Conservation (phyloP, 2,888 invertebrate species). For the Physocephala rufipes region DNA sequence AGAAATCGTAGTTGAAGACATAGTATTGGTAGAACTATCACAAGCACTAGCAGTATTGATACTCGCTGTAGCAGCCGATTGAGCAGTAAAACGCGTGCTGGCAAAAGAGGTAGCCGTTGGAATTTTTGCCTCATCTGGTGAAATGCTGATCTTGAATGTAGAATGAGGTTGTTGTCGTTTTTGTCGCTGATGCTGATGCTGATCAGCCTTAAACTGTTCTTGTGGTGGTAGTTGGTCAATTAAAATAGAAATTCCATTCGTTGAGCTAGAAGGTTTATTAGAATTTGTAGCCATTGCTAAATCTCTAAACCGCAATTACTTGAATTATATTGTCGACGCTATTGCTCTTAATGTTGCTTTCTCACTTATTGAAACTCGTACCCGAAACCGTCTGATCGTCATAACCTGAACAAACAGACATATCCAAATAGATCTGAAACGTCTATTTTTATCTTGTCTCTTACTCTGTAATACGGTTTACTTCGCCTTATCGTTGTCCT, state of each 20-base stretch:
- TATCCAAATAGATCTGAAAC: too few relatives aligned
- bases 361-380: too few relatives aligned
- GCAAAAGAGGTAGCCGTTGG: too few relatives aligned
- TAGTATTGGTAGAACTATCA: constrained; percentile 4
- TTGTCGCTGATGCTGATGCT: constrained; percentile 36
- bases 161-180: constrained; percentile 42
- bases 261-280: constrained; percentile 45
- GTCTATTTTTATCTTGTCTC: too few relatives aligned
- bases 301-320: constrained; percentile 6
- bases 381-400: not conserved
- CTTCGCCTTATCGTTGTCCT: constrained; percentile 34
- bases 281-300: constrained; percentile 48
- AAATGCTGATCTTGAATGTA: constrained; percentile 37
- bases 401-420: constrained; percentile 1
- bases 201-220: not conserved
- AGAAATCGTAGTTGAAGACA: constrained; percentile 36
- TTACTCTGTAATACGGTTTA: constrained; percentile 17
- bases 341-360: not conserved
- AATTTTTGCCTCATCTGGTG: constrained; percentile 13
- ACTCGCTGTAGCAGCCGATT: too few relatives aligned
- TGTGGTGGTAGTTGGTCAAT: constrained; percentile 44
- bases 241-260: constrained; percentile 48
- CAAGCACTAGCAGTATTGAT: not conserved
- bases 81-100: too few relatives aligned
- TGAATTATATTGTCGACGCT: constrained; percentile 8